A percentile compares a stretch with the other conserved stretches of the same genome.
phyloP scores from a whole-genome alignment of 2,888 invertebrate genomes.

The Dendrolimus houi region DNA sequence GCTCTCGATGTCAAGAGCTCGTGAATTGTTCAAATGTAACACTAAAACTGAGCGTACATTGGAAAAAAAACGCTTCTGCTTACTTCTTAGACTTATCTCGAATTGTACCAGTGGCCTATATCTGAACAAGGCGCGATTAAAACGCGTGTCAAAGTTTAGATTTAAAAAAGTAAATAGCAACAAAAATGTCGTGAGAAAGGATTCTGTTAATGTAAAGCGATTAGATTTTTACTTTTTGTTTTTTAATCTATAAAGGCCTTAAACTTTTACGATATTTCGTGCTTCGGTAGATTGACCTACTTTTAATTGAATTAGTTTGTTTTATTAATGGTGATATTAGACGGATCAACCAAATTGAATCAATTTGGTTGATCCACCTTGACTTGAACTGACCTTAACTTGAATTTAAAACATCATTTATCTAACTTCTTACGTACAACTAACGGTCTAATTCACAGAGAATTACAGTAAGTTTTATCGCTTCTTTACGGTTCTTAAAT shows the following conservation, averaged over 20 bases:
- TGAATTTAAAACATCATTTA: no score
- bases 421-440: no score
- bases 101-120: neutral
- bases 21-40: constrained; percentile 85
- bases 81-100: neutral
- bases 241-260: neutral
- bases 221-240: neutral
- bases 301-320: neutral
- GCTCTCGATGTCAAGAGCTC: constrained; percentile 88
- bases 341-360: no score
- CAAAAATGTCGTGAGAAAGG: neutral
- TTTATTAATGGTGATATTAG: no score
- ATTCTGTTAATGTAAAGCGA: neutral
- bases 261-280: neutral
- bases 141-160: neutral
- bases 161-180: neutral
- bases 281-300: neutral
- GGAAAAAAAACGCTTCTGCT: neutral
- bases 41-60: constrained; percentile 85
- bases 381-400: no score
- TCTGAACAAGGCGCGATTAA: neutral
- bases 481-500: no score
- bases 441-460: no score
- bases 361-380: no score
- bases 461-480: no score